These are phyloP conservation scores for Pemphigus obesinymphae DNA, from an alignment of 1,140 invertebrate genomes.

Conservation along the genomic window DNA sequence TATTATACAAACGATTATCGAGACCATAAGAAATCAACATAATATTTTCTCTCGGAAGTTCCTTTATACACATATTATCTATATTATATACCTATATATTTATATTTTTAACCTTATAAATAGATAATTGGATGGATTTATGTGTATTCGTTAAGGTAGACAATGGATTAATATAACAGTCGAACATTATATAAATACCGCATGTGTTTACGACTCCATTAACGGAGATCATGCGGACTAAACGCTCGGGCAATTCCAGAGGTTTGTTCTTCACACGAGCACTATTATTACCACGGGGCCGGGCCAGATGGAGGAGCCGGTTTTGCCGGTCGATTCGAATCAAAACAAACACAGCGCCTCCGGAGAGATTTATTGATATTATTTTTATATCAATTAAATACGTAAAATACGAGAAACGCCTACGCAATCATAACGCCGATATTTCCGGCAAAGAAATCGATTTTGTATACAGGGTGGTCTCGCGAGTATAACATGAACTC, in stretches of 20 bases:
- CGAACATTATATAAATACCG: neutral
- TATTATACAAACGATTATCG: neutral
- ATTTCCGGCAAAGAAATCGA: constrained; percentile 1
- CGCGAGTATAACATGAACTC: neutral
- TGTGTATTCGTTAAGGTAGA: neutral
- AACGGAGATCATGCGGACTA: neutral
- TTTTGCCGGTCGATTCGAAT: neutral
- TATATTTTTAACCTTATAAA: neutral
- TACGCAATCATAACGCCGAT: neutral
- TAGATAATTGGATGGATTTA: constrained; percentile 8
- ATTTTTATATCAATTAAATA: constrained; percentile 26
- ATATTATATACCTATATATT: too few species aligned
- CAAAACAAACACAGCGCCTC: constrained; percentile 26
- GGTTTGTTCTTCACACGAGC: constrained; percentile 23
- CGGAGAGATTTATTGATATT: constrained; percentile 27
- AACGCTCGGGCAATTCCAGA: constrained; percentile 13
- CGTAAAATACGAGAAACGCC: constrained; percentile 38
- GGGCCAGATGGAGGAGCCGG: constrained; percentile 2
- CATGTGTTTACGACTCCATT: constrained; percentile 36
- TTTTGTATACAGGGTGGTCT: constrained; percentile 27
- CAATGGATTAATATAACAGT: constrained; percentile 25
- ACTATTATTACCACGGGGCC: neutral
- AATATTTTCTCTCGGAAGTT: neutral
- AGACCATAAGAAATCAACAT: neutral
- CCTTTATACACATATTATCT: neutral